Evolutionary conservation across 2,888 invertebrate species (phyloP).

Genomic region (Parelbella ahira): DNA sequence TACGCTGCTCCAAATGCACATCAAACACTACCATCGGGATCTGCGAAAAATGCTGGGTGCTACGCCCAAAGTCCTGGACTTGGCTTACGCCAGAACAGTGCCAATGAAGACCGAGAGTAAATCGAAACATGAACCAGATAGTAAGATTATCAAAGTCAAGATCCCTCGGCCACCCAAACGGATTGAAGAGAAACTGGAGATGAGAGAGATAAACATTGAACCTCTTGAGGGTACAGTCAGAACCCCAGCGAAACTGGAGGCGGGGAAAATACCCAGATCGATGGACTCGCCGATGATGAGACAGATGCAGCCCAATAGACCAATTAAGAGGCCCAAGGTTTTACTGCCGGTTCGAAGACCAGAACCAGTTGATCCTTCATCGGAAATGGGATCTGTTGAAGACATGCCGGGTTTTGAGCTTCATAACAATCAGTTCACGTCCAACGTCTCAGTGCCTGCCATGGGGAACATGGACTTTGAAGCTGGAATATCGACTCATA

Average conservation of each 20-base stretch:
- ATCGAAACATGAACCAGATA: conserved; percentile 37
- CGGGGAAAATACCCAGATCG: conserved; percentile 36
- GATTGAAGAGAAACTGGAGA: conserved; percentile 29
- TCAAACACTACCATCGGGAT: conserved; percentile 95
- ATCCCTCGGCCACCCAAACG: conserved; percentile 53
- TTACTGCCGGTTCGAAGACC: conserved; percentile 56
- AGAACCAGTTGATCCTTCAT: conserved; percentile 35
- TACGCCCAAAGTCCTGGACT: conserved; percentile 92
- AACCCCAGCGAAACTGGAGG: conserved; percentile 25
- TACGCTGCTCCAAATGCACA: conserved; percentile 94
- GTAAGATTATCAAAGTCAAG: conserved; percentile 56
- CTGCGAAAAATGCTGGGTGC: conserved; percentile 86
- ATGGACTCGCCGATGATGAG: conserved; percentile 67
- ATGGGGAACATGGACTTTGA: conserved; percentile 55
- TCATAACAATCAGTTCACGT: conserved; percentile 3
- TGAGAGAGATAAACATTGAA: neutral
- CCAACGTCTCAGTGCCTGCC: neutral
- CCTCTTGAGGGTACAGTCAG: neutral
- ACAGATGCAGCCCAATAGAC: conserved; percentile 51
- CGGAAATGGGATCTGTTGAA: conserved; percentile 27
- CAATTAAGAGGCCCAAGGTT: conserved; percentile 61
- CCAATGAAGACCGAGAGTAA: conserved; percentile 37
- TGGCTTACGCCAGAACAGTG: conserved; percentile 88
- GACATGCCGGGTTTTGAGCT: neutral
- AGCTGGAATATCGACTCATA: conserved; percentile 62